Evolutionary conservation across 35 echinoderm and acorn worm genomes (phyloP).

Genomic region (Apostichopus californicus): DNA sequence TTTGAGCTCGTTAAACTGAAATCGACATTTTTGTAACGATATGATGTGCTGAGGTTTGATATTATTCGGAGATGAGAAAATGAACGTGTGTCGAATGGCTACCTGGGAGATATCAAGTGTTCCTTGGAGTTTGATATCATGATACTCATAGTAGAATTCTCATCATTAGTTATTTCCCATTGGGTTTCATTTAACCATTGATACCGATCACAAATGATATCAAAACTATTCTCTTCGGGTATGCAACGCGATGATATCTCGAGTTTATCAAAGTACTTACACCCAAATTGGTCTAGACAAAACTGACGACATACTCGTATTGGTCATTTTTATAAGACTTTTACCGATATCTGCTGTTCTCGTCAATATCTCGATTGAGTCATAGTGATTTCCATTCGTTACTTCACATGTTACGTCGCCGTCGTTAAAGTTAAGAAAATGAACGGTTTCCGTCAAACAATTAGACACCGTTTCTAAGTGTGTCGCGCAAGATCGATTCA

Average conservation of each 20-base stretch:
- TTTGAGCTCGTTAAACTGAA: neutral
- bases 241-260: neutral
- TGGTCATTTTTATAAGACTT: neutral
- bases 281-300: neutral
- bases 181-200: neutral
- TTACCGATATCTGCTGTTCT: neutral
- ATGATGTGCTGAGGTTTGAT: neutral
- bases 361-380: neutral
- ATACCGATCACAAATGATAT: neutral
- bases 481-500: neutral
- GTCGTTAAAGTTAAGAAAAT: neutral
- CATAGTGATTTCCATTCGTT: neutral
- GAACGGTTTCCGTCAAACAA: neutral
- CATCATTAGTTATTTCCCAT: neutral
- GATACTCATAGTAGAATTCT: neutral
- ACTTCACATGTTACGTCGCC: neutral
- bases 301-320: neutral
- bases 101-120: neutral
- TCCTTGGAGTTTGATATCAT: neutral
- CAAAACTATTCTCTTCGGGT: neutral
- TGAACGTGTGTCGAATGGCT: neutral
- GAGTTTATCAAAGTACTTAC: neutral
- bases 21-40: slow-evolving; percentile 6
- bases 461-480: neutral
- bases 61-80: neutral